Conservation (phyloP, 2,113 vertebrate species). For the Semnornis frantzii region DNA sequence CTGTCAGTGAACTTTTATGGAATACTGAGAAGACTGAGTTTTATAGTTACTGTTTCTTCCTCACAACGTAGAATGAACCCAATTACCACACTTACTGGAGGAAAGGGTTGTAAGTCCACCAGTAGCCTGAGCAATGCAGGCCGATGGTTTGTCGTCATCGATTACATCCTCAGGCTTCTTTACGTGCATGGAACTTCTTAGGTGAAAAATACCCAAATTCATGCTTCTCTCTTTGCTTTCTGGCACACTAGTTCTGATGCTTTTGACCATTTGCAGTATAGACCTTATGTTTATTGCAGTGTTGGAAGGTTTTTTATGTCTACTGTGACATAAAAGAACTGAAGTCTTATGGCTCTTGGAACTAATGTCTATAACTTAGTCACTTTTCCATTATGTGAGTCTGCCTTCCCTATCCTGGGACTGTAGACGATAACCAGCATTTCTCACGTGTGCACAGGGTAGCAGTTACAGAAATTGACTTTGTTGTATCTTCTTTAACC, state of each 20-base stretch:
- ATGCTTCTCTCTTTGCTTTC: background rate
- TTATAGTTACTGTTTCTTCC: background rate
- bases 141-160: rapidly evolving
- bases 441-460: background rate
- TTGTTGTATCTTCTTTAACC: background rate
- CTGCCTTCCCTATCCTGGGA: background rate
- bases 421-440: background rate
- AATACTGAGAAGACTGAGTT: background rate
- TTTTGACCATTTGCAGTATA: background rate
- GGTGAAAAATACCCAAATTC: background rate
- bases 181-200: background rate
- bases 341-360: background rate
- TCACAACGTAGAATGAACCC: background rate
- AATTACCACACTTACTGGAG: background rate
- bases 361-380: no score
- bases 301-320: background rate
- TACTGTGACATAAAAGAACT: background rate
- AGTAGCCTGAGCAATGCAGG: no score
- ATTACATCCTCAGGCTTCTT: background rate
- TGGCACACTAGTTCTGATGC: background rate
- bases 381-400: background rate
- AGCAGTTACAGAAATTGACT: background rate
- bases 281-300: background rate
- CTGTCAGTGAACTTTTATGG: background rate
- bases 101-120: background rate